phyloP scores from a whole-genome alignment of 2,888 invertebrate species.

The Drosophila borealis region DNA sequence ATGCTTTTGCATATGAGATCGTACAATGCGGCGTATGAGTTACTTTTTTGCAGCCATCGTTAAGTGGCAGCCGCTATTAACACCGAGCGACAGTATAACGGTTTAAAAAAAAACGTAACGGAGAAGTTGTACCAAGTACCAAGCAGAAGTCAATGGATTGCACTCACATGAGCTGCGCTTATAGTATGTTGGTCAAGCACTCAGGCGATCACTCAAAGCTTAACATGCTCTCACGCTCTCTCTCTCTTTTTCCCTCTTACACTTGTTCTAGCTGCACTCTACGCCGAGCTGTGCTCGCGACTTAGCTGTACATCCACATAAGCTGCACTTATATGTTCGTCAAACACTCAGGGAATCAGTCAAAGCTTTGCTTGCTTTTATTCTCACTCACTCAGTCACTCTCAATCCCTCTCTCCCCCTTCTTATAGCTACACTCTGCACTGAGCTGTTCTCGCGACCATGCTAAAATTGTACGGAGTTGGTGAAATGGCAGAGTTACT shows the following conservation, averaged over 20 bases:
- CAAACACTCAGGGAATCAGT: background rate
- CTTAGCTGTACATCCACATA: background rate
- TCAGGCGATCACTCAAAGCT: background rate
- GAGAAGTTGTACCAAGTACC: background rate
- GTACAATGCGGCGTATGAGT: conserved; percentile 43
- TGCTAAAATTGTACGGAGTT: conserved; percentile 2
- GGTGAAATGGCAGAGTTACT: background rate
- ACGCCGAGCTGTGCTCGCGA: background rate
- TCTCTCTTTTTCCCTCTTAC: background rate
- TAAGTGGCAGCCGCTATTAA: conserved; percentile 40
- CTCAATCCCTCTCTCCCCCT: background rate
- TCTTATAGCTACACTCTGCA: background rate
- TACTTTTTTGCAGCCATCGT: conserved; percentile 29
- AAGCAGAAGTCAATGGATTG: background rate
- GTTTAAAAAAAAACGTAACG: background rate
- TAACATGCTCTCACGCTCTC: background rate
- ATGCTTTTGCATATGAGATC: conserved; percentile 62
- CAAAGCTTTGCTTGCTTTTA: background rate
- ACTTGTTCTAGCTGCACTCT: background rate
- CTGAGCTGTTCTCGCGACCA: background rate
- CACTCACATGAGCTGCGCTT: background rate
- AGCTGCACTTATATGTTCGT: background rate
- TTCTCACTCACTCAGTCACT: background rate
- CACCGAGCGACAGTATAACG: conserved; percentile 17
- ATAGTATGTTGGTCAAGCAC: no score